Conservation (phyloP, 2,888 invertebrate species). For the Unio pictorum region DNA sequence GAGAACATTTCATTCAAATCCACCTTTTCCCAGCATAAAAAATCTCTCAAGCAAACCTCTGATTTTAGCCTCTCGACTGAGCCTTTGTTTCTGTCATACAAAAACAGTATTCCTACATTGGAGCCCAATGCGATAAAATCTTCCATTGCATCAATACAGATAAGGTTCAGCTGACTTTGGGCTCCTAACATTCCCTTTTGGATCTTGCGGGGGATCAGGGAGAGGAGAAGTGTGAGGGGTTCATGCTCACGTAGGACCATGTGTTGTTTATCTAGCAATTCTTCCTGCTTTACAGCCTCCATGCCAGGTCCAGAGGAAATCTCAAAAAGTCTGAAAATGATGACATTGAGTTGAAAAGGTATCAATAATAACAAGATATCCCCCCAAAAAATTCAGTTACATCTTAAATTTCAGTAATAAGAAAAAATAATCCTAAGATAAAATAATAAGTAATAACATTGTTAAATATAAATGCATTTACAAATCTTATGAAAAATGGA, state of each 20-base stretch:
- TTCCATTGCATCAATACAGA: constrained; percentile 86
- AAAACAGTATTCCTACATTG: constrained; percentile 88
- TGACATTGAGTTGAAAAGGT: no score
- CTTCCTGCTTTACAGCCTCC: not conserved
- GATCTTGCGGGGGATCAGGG: constrained; percentile 57
- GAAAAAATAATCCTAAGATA: no score
- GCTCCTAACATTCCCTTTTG: constrained; percentile 56
- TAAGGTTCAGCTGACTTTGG: constrained; percentile 70
- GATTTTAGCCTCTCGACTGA: constrained; percentile 82
- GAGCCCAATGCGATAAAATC: constrained; percentile 89
- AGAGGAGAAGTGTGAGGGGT: constrained; percentile 49
- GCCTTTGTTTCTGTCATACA: constrained; percentile 84
- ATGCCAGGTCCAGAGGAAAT: no score
- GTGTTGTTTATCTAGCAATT: not conserved
- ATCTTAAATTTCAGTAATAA: no score
- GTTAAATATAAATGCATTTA: no score
- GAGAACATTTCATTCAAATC: no score
- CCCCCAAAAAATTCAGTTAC: no score
- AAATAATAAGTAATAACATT: no score
- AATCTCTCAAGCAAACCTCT: constrained; percentile 78
- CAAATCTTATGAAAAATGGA: no score
- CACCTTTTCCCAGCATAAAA: no score
- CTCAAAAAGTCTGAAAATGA: no score
- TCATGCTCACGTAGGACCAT: constrained; percentile 46
- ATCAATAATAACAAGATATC: no score